Percentiles rank a stretch among this genome's conserved stretches.
Conservation (phyloP, 1,140 invertebrate species). For the Neoseiulus cucumeris region DNA sequence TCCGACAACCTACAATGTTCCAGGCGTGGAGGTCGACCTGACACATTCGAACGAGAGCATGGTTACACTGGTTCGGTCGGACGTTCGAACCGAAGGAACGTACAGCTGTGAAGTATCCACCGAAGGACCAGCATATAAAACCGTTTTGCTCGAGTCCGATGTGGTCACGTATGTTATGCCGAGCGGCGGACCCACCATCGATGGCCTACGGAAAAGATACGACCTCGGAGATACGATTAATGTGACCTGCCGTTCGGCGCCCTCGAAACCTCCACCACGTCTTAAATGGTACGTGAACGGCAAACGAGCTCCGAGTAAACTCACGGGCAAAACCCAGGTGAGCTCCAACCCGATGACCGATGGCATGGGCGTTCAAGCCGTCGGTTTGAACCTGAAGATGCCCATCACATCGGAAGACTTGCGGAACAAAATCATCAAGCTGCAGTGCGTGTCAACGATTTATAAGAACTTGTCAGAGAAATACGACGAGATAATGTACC, state of each 20-base stretch:
- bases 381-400: not conserved
- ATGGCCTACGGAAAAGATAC: slow-evolving; percentile 49
- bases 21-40: slow-evolving; percentile 15
- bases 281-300: slow-evolving; percentile 25
- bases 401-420: not conserved
- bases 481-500: not conserved
- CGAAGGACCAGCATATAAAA: slow-evolving; percentile 11
- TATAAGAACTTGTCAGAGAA: slow-evolving; percentile 9
- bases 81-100: slow-evolving; percentile 14
- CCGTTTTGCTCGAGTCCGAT: slow-evolving; percentile 18
- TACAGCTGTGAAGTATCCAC: slow-evolving; percentile 17
- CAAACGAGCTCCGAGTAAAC: slow-evolving; percentile 12
- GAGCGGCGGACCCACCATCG: slow-evolving; percentile 51
- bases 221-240: slow-evolving; percentile 46
- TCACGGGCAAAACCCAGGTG: slow-evolving; percentile 2
- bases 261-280: slow-evolving; percentile 30
- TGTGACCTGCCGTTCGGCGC: slow-evolving; percentile 49
- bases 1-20: slow-evolving; percentile 9
- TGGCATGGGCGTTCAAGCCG: not conserved
- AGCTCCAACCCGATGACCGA: not conserved
- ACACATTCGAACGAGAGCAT: slow-evolving; percentile 8
- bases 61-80: slow-evolving; percentile 11
- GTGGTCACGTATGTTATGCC: slow-evolving; percentile 30
- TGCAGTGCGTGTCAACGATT: slow-evolving; percentile 2
- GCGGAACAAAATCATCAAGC: slow-evolving; percentile 7